phyloP scores from a whole-genome alignment of 1,140 invertebrate species.

The Prorops nasuta region DNA sequence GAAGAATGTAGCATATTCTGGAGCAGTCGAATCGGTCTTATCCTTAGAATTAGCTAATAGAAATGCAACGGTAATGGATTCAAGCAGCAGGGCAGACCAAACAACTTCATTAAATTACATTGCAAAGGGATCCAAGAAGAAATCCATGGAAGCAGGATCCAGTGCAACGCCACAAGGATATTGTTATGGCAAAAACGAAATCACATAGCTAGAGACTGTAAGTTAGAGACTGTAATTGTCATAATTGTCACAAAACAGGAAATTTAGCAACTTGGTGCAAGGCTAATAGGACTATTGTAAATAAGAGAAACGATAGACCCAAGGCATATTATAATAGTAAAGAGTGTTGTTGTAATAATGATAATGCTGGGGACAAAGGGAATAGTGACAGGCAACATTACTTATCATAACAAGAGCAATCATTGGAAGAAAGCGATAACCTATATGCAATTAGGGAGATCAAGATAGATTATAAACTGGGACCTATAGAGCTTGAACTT shows the following conservation, averaged over 20 bases:
- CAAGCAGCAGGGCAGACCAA: not conserved
- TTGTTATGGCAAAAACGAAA: not conserved
- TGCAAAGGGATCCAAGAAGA: too few relatives aligned
- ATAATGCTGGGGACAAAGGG: too few relatives aligned
- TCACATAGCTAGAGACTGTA: not conserved
- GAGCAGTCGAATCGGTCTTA: not conserved
- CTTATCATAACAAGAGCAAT: too few relatives aligned
- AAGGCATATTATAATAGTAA: not conserved
- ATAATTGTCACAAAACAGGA: not conserved
- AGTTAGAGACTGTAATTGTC: not conserved
- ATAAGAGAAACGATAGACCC: not conserved
- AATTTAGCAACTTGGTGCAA: not conserved
- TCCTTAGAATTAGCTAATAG: not conserved
- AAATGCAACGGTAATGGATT: not conserved
- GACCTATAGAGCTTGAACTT: conserved; percentile 3
- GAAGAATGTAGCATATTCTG: not conserved
- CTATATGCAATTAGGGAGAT: too few relatives aligned
- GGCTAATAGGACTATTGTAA: too few relatives aligned
- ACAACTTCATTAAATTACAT: not conserved
- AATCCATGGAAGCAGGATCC: not conserved
- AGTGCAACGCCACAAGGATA: not conserved
- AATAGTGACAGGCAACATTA: too few relatives aligned
- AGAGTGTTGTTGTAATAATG: too few relatives aligned
- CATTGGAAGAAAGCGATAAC: too few relatives aligned
- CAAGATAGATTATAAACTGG: too few relatives aligned